phyloP scores from a whole-genome alignment of 2,113 vertebrate species.

The Cyprinodon tularosa region DNA sequence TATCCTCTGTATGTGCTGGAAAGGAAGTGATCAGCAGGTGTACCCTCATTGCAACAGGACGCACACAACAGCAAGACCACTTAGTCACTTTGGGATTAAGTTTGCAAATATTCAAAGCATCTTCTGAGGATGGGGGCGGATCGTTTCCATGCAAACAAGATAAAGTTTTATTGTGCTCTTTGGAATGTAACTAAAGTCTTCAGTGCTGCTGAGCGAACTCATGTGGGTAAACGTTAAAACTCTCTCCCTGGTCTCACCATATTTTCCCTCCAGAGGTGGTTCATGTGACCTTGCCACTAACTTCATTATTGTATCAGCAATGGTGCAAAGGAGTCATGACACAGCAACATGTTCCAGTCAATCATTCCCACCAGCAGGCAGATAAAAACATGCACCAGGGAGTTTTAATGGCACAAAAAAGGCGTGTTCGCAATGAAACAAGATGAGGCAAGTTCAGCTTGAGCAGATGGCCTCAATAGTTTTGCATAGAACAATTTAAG shows the following conservation, averaged over 20 bases:
- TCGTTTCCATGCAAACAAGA: conserved; percentile 29
- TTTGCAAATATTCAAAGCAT: conserved; percentile 45
- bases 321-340: conserved; percentile 7
- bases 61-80: neutral
- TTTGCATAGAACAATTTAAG: conserved; percentile 21
- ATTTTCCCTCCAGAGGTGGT: conserved; percentile 40
- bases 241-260: conserved; percentile 17
- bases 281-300: conserved; percentile 3
- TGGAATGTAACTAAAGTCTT: conserved; percentile 63
- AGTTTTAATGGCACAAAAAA: conserved; percentile 4
- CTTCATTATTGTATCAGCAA: conserved; percentile 9
- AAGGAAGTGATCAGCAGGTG: conserved; percentile 29
- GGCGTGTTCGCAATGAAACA: conserved; percentile 48
- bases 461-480: conserved; percentile 35
- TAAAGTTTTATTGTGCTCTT: conserved; percentile 38
- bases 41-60: neutral
- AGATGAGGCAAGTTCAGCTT: conserved; percentile 58
- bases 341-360: conserved; percentile 18
- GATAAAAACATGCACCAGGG: conserved; percentile 49
- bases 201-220: conserved; percentile 52
- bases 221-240: conserved; percentile 37
- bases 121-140: conserved; percentile 10
- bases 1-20: neutral
- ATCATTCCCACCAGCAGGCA: conserved; percentile 31
- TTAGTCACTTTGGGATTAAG: neutral